A percentile compares a stretch with the other conserved stretches of the same genome.
These are phyloP conservation scores for Python bivittatus DNA, from an alignment of 2,113 vertebrate species.

Conservation along the genomic window DNA sequence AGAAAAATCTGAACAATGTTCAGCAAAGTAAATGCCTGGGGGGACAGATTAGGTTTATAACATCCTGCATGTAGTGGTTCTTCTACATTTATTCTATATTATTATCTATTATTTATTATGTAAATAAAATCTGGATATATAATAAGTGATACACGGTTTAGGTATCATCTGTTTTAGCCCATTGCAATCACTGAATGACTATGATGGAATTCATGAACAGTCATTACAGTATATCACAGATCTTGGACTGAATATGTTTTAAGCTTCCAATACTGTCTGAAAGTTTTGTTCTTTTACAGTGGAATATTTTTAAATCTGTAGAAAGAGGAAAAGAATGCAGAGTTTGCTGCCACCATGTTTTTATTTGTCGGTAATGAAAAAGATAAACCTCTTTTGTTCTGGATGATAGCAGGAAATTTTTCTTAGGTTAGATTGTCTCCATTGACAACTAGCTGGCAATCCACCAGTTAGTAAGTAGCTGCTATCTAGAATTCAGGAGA, in stretches of 20 bases:
- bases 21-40: not conserved
- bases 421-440: not conserved
- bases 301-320: not conserved
- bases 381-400: not conserved
- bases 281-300: not conserved
- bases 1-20: not conserved
- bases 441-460: not conserved
- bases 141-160: not conserved
- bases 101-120: not conserved
- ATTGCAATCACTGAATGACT: not conserved
- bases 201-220: not conserved
- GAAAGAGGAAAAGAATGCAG: not conserved
- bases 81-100: not conserved
- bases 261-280: not conserved
- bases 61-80: not conserved
- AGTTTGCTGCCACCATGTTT: not conserved
- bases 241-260: not conserved
- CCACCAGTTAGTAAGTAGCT: not conserved
- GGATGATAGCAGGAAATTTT: not conserved
- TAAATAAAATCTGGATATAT: not conserved
- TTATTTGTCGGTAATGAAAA: not conserved
- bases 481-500: not conserved
- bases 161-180: not conserved
- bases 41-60: not conserved
- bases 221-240: not conserved